Evolutionary conservation across 2,888 invertebrate genomes (phyloP).

Genomic region (Melieria crassipennis): DNA sequence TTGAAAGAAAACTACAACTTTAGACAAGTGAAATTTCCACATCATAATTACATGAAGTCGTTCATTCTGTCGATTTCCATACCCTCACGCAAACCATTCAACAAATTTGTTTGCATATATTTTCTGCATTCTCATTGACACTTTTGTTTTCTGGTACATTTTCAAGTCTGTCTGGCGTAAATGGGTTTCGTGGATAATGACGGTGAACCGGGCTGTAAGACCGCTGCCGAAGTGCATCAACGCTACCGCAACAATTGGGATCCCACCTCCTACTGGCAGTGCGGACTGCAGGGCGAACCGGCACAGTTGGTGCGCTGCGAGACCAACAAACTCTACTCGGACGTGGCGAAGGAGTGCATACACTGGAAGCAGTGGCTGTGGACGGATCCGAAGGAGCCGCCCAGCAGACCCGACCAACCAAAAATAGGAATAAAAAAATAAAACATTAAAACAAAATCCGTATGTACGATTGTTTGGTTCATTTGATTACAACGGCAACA

Average conservation of each 20-base stretch:
- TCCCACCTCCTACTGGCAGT: slow-evolving; percentile 49
- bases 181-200: slow-evolving; percentile 22
- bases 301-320: slow-evolving; percentile 41
- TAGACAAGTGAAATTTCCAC: too few relatives aligned
- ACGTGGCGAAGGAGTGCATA: slow-evolving; percentile 43
- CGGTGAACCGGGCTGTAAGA: slow-evolving; percentile 52
- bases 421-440: not conserved
- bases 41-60: too few relatives aligned
- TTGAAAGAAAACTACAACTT: too few relatives aligned
- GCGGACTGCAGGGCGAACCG: slow-evolving; percentile 40
- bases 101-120: too few relatives aligned
- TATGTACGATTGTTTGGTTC: not conserved
- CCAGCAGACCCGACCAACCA: slow-evolving; percentile 42
- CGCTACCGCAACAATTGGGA: slow-evolving; percentile 41
- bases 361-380: slow-evolving; percentile 49
- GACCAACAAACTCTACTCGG: slow-evolving; percentile 45
- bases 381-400: slow-evolving; percentile 50
- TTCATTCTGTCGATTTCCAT: too few relatives aligned
- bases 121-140: too few relatives aligned
- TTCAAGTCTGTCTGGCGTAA: not conserved
- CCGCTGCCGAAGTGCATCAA: slow-evolving; percentile 47
- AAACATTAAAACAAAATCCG: not conserved
- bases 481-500: too few relatives aligned
- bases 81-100: too few relatives aligned
- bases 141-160: too few relatives aligned